These are phyloP conservation scores for Idris sp. DNA, from an alignment of 1,140 invertebrate genomes.

Conservation along the genomic window DNA sequence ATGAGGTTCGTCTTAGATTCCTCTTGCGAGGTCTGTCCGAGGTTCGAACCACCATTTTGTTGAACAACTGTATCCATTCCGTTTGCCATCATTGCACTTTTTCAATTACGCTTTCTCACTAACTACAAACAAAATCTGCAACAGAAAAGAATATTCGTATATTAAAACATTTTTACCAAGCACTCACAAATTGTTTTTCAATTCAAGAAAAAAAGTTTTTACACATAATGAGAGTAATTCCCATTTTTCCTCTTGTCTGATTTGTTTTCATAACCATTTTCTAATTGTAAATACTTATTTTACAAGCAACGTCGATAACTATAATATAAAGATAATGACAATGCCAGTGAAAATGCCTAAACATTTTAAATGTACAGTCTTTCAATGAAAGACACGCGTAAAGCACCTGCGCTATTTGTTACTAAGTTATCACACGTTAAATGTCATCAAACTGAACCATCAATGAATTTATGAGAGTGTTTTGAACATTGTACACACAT, in stretches of 20 bases:
- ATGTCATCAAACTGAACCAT: constrained; percentile 19
- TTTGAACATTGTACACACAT: constrained; percentile 11
- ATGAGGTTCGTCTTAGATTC: constrained; percentile 99
- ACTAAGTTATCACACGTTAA: constrained; percentile 1
- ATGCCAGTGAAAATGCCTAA: constrained; percentile 7
- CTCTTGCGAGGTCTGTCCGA: constrained; percentile 87
- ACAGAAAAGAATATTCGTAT: constrained; percentile 50
- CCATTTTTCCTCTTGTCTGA: too few relatives aligned
- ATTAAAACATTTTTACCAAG: constrained; percentile 1
- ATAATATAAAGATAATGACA: too few relatives aligned
- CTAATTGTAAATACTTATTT: too few relatives aligned
- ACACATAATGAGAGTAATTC: too few relatives aligned
- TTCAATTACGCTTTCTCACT: constrained; percentile 65
- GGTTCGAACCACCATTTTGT: constrained; percentile 83
- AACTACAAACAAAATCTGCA: constrained; percentile 78
- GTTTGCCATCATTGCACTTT: constrained; percentile 88
- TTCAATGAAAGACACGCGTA: not conserved
- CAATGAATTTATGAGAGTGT: constrained; percentile 15
- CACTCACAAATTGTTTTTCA: too few relatives aligned
- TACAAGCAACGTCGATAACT: too few relatives aligned
- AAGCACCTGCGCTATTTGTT: constrained; percentile 5
- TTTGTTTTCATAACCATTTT: too few relatives aligned
- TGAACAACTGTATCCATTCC: constrained; percentile 86
- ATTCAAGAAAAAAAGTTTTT: too few relatives aligned
- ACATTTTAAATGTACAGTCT: not conserved